These are phyloP conservation scores for Narcine bancroftii DNA, from an alignment of 2,113 vertebrate species.

Conservation along the genomic window DNA sequence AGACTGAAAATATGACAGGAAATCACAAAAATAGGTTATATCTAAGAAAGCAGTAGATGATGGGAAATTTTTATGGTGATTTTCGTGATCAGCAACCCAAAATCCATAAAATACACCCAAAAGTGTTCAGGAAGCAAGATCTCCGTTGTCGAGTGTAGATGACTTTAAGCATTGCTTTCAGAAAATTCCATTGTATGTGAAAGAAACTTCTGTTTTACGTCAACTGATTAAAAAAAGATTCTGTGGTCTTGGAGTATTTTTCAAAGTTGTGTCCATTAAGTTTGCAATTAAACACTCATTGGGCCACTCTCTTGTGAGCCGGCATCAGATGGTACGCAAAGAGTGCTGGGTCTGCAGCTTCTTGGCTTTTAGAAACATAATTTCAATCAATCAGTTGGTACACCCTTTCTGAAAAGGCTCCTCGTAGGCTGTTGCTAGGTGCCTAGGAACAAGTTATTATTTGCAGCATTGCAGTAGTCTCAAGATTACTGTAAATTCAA, in stretches of 20 bases:
- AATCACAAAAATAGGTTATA: too few species aligned
- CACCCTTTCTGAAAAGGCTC: neutral
- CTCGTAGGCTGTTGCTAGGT: neutral
- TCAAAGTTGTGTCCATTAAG: neutral
- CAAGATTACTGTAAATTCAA: neutral
- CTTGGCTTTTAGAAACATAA: neutral
- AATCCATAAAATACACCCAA: too few species aligned
- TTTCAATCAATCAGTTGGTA: neutral
- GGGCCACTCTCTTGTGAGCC: too few species aligned
- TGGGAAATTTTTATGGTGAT: too few species aligned
- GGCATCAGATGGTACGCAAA: too few species aligned
- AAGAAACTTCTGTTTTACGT: neutral
- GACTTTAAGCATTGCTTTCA: neutral
- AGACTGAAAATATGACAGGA: too few species aligned
- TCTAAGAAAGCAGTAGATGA: too few species aligned
- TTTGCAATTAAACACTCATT: neutral
- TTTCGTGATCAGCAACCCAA: too few species aligned
- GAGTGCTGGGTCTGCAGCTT: too few species aligned
- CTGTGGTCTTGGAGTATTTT: neutral
- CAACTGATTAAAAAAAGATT: neutral
- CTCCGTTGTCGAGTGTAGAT: too few species aligned
- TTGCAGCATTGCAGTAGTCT: neutral
- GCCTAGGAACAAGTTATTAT: neutral
- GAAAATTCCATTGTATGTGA: neutral
- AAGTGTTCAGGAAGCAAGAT: too few species aligned